Percentiles rank a stretch among this genome's conserved stretches.
Evolutionary conservation across 2,888 invertebrate genomes (phyloP).

Genomic region (Melipona beecheii): DNA sequence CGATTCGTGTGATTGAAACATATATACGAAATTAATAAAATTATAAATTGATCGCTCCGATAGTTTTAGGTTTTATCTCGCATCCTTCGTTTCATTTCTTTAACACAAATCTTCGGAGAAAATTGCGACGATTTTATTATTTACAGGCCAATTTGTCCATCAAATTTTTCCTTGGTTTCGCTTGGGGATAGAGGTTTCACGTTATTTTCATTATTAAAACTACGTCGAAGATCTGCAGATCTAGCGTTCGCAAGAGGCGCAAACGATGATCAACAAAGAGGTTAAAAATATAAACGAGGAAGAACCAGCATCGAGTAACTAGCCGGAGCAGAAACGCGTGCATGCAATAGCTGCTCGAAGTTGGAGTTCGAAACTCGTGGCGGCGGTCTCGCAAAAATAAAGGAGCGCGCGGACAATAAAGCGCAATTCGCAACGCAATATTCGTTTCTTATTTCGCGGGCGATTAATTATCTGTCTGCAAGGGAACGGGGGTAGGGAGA

Average conservation of each 20-base stretch:
- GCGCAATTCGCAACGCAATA: conserved; percentile 71
- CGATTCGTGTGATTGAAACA: too few relatives aligned
- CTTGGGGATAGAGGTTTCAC: background rate
- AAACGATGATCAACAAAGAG: conserved; percentile 24
- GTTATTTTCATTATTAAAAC: background rate
- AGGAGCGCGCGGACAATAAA: conserved; percentile 61
- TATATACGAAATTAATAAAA: too few relatives aligned
- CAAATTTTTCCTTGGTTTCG: background rate
- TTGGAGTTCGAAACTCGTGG: background rate
- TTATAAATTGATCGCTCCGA: too few relatives aligned
- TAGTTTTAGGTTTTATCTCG: too few relatives aligned
- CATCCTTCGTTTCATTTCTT: background rate
- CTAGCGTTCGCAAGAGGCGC: conserved; percentile 20
- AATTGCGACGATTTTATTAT: too few relatives aligned
- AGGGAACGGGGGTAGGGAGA: too few relatives aligned
- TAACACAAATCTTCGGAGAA: background rate
- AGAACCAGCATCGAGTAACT: background rate
- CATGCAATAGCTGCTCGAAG: conserved; percentile 2
- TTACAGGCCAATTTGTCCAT: too few relatives aligned
- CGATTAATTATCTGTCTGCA: conserved; percentile 71
- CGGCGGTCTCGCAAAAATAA: conserved; percentile 22
- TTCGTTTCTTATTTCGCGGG: conserved; percentile 70
- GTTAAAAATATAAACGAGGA: conserved; percentile 35
- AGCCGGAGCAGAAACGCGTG: background rate
- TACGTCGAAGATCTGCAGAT: conserved; percentile 7